These are phyloP conservation scores for Rhinichthys klamathensis DNA, from an alignment of 2,113 vertebrate species.

Conservation along the genomic window DNA sequence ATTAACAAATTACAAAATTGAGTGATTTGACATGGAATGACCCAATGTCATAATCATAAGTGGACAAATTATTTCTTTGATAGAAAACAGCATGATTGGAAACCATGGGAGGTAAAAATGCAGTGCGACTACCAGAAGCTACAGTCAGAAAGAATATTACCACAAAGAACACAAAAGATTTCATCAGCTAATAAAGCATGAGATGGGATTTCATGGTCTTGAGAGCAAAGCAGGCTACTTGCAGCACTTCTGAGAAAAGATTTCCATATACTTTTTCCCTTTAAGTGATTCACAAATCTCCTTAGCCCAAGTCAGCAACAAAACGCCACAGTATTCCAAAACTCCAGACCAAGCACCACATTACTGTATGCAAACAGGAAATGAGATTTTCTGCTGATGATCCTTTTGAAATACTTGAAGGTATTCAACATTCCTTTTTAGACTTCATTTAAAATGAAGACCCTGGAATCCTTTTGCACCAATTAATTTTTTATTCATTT, in stretches of 20 bases:
- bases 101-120: not conserved
- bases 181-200: constrained; percentile 37
- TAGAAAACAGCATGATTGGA: constrained; percentile 1
- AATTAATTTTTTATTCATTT: not conserved
- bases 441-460: not conserved
- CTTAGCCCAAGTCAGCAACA: constrained; percentile 1
- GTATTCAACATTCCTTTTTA: not conserved
- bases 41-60: not conserved
- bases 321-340: not conserved
- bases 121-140: constrained; percentile 5
- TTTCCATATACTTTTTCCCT: not conserved
- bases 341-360: not conserved
- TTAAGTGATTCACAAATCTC: not conserved
- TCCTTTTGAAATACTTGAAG: not conserved
- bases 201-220: constrained; percentile 39
- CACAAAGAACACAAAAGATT: constrained; percentile 27
- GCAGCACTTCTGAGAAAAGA: not conserved
- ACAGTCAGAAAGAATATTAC: not conserved
- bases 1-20: no score
- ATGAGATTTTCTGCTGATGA: not conserved
- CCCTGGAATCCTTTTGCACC: not conserved
- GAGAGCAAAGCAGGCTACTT: constrained; percentile 10
- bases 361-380: not conserved
- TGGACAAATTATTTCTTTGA: not conserved
- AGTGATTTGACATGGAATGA: no score